Conservation (phyloP, 1,140 invertebrate species). For the Drosophila lowei region DNA sequence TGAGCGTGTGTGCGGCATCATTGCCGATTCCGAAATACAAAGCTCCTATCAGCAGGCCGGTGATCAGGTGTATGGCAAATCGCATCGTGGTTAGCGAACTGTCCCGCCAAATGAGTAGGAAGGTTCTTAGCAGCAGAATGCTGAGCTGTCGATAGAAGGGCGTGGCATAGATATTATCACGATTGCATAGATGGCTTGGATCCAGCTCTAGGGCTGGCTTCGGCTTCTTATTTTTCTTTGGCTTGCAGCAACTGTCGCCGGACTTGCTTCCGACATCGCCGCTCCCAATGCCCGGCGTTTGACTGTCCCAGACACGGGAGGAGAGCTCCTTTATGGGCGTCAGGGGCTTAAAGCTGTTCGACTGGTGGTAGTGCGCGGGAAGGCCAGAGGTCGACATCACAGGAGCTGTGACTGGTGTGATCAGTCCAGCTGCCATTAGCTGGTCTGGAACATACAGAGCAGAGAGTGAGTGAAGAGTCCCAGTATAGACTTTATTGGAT, state of each 20-base stretch:
- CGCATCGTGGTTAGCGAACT: constrained; percentile 88
- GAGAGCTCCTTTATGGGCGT: constrained; percentile 70
- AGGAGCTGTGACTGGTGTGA: constrained; percentile 84
- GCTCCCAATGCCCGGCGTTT: constrained; percentile 31
- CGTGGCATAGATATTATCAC: constrained; percentile 84
- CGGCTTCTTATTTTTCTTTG: constrained; percentile 66
- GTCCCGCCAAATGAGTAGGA: constrained; percentile 85
- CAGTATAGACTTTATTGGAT: neutral
- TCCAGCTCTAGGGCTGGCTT: constrained; percentile 63
- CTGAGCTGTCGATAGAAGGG: constrained; percentile 87
- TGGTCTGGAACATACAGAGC: constrained; percentile 45
- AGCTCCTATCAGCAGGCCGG: constrained; percentile 91
- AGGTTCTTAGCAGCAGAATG: constrained; percentile 87
- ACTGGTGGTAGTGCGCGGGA: constrained; percentile 14
- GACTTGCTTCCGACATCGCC: constrained; percentile 10
- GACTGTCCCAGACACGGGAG: constrained; percentile 64
- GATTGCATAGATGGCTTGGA: constrained; percentile 71
- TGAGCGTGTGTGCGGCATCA: constrained; percentile 88
- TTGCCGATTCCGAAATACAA: constrained; percentile 92
- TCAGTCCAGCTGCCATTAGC: constrained; percentile 79
- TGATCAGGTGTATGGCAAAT: constrained; percentile 88
- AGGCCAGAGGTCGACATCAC: constrained; percentile 36
- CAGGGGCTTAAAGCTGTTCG: constrained; percentile 56
- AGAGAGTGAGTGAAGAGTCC: neutral
- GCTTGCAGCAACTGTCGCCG: constrained; percentile 54